phyloP scores from a whole-genome alignment of 2,113 vertebrate species.

The Gallinago paraguaiae region DNA sequence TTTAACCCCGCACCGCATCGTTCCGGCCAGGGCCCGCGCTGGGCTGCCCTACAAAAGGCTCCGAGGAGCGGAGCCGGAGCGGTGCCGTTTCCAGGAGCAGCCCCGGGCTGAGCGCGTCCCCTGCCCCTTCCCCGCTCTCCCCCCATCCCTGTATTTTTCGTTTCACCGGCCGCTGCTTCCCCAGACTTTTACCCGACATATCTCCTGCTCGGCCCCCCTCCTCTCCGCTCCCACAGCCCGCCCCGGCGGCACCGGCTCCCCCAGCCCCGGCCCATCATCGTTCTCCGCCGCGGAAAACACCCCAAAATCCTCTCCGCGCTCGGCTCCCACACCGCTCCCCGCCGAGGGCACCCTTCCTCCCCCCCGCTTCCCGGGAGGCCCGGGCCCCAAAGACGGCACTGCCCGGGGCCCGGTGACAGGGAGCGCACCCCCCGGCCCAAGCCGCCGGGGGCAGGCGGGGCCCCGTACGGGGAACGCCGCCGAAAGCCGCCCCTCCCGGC shows the following conservation, averaged over 20 bases:
- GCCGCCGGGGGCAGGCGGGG: background rate
- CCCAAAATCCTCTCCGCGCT: background rate
- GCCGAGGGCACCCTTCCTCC: no score
- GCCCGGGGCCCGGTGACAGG: slow-evolving; percentile 14
- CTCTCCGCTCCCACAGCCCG: background rate
- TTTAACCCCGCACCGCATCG: background rate
- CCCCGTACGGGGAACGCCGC: background rate
- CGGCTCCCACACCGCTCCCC: background rate
- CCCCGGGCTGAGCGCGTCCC: background rate
- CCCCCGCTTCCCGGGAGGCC: background rate
- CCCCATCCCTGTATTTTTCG: background rate
- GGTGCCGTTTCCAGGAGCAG: background rate
- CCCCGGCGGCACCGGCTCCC: background rate
- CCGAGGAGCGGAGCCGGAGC: background rate
- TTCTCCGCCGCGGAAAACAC: background rate
- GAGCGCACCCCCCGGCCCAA: background rate
- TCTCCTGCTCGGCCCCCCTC: background rate
- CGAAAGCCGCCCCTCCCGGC: background rate
- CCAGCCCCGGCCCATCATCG: background rate
- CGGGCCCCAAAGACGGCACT: background rate
- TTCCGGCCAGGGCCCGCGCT: background rate
- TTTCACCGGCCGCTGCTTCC: background rate
- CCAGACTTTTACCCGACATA: background rate
- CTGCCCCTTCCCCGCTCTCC: background rate
- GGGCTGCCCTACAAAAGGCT: background rate